Evolutionary conservation across 2,797 vertebrate species (phyloP).

Genomic region (Malacoctenus gilli): DNA sequence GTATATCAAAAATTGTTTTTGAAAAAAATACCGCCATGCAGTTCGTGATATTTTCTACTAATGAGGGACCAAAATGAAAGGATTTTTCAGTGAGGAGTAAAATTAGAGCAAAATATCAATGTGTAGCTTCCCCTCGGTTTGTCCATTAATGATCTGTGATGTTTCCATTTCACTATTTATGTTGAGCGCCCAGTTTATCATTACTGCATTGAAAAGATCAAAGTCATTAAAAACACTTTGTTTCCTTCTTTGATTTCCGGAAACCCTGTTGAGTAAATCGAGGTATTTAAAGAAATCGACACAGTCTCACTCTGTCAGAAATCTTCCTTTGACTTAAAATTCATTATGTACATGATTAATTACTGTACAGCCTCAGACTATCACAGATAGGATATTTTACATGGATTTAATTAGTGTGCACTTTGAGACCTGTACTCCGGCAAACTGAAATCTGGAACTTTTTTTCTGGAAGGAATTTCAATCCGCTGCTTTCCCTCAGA

Average conservation of each 20-base stretch:
- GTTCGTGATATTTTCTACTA: too few species aligned
- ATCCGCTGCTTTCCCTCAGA: constrained; percentile 63
- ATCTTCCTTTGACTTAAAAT: constrained; percentile 62
- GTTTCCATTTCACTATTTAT: too few species aligned
- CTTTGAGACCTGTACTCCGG: constrained; percentile 67
- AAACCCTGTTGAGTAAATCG: constrained; percentile 43
- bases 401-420: constrained; percentile 78
- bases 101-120: too few species aligned
- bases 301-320: constrained; percentile 53
- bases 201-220: constrained; percentile 22
- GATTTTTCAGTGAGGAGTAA: too few species aligned
- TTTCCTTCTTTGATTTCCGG: constrained; percentile 19
- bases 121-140: constrained; percentile 16
- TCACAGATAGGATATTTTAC: constrained; percentile 74
- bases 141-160: too few species aligned
- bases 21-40: too few species aligned
- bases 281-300: constrained; percentile 51
- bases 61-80: too few species aligned
- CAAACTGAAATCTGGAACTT: constrained; percentile 63
- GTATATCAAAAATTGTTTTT: too few species aligned
- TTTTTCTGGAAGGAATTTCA: constrained; percentile 67
- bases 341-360: constrained; percentile 76
- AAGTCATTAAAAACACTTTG: constrained; percentile 27
- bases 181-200: too few species aligned
- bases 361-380: constrained; percentile 73